Evolutionary conservation across 2,888 invertebrate genomes (phyloP), one percentile per base, ranked within the genome.

Genomic region (Caenorhabditis auriculariae): DNA sequence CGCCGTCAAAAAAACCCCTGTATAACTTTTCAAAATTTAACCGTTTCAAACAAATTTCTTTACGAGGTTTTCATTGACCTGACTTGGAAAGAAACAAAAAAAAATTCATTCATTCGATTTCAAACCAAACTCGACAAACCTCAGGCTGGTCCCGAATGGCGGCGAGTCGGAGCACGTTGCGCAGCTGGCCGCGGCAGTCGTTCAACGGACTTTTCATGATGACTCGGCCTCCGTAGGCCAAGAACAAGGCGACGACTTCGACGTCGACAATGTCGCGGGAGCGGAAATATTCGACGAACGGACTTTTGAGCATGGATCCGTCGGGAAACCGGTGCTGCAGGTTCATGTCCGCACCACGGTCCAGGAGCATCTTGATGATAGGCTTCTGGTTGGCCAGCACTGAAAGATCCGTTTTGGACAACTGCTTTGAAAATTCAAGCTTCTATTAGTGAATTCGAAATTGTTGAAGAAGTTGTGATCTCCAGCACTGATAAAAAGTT

Each of bases 311-410:
- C 21, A 49, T 50, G n/a, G 67, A 60, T 6, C 74, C 76, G 41
- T 77, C 72, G 3, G 69, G 59, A 60, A 73, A 74, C 6, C 45
- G 38, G 47, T 72, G 65, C 37, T 61, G 58, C 32, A 74, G 60
- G 50, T 81, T 81, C 50, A 69, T 61, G 47, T 81, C 74, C 2
- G 75, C 75, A 3, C 78, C 80, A 39, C 60, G 43, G 32, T 71
- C 69, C 43, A 72, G 47, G 21, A 72, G 66, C 23, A 62, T 52
- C 17, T 61, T 53, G 19, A 72, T 46, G 24, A 66, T 54, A 80
- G 72, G 72, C 49, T 68, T 62, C 42, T 81, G 77, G 38, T 80
- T 70, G 32, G 54, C 69, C 28, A 69, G 64, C 21, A 19, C 66
- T 66, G 44, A 21, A 68, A 60, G 15, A 35, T 26, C 4, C 9